Base-by-base conservation (phyloP, 2,888 invertebrate genomes). In the Drosophila meridiana region DNA sequence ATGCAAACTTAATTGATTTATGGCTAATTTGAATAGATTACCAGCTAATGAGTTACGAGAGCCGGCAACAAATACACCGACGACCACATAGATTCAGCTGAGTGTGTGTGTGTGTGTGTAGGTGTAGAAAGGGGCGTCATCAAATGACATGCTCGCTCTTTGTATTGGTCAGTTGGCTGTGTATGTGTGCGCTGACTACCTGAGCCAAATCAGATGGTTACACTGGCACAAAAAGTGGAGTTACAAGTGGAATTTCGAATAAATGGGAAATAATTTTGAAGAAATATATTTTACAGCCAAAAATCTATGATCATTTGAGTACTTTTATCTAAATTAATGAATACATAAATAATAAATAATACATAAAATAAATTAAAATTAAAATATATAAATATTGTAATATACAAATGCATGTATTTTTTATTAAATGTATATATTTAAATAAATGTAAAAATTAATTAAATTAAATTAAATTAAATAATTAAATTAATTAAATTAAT, bases 21-120 rank as follows among this genome's bases (percentile, higher is more conserved):
- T 72, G 73, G 80, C 80, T 83, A 83, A 86, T 80, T 86, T 83
- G 83, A 82, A 82, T 83, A 85, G 75, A 86, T 86, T 82, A 78
- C 62, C 71, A 73, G 75, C 76, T 85, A 80, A 87, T 82, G 77
- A 82, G 75, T 74, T 55, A 69, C 69, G 58, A 64, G 73, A 74
- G 78, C 78, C 78, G 74, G 73, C 76, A 70, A 73, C 70, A 73
- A 70, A 70, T 38, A 63, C 72, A 65, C 32, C 40, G 30, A n/a
- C 55, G n/a, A 26, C 2, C 36, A 36, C 28, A 28, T 42, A 30
- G n/a, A 7, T 40, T 13, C 59, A 26, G 63, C 38, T 56, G 55
- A 5, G 26, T 38, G 26, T 60, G 20, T 68, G 43, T 56, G 57
- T 45, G 47, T 43, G 40, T 60, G 32, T 55, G 60, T 77, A 53